A percentile compares a stretch with the other conserved stretches of the same genome.
phyloP scores from a whole-genome alignment of 1,140 invertebrate genomes.

The Doryteuthis pealeii region DNA sequence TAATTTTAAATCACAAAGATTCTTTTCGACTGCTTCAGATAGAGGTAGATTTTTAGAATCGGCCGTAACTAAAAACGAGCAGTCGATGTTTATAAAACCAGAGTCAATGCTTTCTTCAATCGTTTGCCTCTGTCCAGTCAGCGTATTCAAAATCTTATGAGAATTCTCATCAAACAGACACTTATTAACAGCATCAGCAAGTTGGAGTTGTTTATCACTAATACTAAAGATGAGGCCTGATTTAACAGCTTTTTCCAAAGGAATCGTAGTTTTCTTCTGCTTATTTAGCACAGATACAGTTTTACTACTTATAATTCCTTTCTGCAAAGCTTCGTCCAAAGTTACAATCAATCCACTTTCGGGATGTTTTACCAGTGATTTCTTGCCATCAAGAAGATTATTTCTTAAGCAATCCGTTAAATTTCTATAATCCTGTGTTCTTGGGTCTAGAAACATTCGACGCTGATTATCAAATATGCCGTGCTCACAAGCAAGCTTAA shows the following conservation, averaged over 20 bases:
- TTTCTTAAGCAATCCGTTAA: constrained; percentile 74
- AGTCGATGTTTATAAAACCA: constrained; percentile 77
- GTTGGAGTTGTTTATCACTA: constrained; percentile 65
- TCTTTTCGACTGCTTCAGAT: constrained; percentile 41
- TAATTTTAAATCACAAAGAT: constrained; percentile 30
- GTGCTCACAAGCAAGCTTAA: constrained; percentile 61
- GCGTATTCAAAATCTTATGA: constrained; percentile 79
- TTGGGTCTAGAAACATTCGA: constrained; percentile 79
- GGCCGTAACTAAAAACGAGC: constrained; percentile 33
- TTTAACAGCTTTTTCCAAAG: constrained; percentile 76
- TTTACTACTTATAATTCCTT: constrained; percentile 83
- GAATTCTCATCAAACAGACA: constrained; percentile 81
- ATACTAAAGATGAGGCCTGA: constrained; percentile 77
- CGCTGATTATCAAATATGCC: constrained; percentile 60
- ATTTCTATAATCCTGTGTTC: constrained; percentile 77
- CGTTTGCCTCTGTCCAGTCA: constrained; percentile 70
- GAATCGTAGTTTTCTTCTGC: constrained; percentile 75
- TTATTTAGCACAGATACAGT: constrained; percentile 73
- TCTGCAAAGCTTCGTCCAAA: constrained; percentile 81
- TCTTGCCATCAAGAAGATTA: constrained; percentile 68
- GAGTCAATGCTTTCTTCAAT: constrained; percentile 68
- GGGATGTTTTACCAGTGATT: constrained; percentile 78
- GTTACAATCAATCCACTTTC: constrained; percentile 62
- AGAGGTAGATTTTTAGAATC: constrained; percentile 18
- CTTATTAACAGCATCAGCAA: constrained; percentile 61